Conservation (phyloP, 2,113 vertebrate species). For the Antigone vipio region DNA sequence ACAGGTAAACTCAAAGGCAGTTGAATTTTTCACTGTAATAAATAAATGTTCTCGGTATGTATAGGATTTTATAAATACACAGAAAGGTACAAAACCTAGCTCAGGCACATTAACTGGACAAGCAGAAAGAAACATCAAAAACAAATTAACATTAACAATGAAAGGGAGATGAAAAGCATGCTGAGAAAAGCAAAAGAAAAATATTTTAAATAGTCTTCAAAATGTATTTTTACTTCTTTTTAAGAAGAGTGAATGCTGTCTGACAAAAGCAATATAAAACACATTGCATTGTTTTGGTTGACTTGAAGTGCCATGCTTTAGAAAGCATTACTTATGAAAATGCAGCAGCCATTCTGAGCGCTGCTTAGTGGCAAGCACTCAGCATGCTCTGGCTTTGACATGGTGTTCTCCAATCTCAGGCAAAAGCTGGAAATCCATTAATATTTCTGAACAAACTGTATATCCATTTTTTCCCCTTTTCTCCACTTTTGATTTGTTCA, state of each 20-base stretch:
- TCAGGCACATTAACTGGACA: neutral
- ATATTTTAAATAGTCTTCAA: neutral
- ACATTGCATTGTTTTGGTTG: neutral
- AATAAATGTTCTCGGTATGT: neutral
- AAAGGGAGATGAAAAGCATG: neutral
- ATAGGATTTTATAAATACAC: neutral
- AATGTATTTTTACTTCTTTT: neutral
- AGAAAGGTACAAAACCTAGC: neutral
- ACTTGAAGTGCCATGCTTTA: neutral
- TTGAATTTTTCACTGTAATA: neutral
- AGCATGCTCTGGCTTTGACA: neutral
- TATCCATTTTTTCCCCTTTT: accelerated
- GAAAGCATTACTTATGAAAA: neutral
- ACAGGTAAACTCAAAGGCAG: neutral
- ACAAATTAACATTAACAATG: neutral
- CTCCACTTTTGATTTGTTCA: neutral
- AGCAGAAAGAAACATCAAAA: neutral
- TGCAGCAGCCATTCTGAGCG: neutral
- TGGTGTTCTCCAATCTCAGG: neutral
- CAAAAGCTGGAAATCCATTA: neutral
- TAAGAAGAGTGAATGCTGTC: neutral
- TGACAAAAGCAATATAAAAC: neutral
- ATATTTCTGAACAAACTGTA: neutral
- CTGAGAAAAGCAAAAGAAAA: neutral
- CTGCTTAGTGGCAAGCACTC: neutral